Percentiles rank a stretch among this genome's conserved stretches.
Evolutionary conservation across 2,888 invertebrate genomes (phyloP).

Genomic region (Ceramica pisi): DNA sequence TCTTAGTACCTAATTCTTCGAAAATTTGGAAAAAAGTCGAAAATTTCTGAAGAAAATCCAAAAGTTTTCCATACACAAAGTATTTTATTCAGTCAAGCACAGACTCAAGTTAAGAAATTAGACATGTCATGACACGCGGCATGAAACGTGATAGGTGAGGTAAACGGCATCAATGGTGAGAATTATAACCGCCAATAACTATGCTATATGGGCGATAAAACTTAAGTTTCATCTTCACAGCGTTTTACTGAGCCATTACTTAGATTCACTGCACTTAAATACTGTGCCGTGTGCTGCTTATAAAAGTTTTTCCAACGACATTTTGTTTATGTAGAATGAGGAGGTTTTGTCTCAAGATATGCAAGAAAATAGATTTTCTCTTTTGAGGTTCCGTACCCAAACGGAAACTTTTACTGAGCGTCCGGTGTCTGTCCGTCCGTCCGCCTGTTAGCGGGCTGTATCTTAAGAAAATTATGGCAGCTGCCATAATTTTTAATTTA

Average conservation of each 20-base stretch:
- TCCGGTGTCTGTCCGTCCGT: too few relatives aligned
- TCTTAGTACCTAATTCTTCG: background rate
- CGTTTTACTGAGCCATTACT: conserved; percentile 3
- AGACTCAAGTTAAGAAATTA: background rate
- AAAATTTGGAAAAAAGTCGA: background rate
- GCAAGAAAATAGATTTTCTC: too few relatives aligned
- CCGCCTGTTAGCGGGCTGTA: too few relatives aligned
- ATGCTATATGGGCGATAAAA: conserved; percentile 32
- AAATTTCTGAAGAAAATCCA: background rate
- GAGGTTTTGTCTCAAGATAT: background rate
- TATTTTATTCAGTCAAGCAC: background rate
- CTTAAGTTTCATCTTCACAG: background rate
- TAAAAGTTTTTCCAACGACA: background rate
- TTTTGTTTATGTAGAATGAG: background rate
- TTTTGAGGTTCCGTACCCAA: too few relatives aligned
- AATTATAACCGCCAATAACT: conserved; percentile 30
- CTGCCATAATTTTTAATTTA: too few relatives aligned
- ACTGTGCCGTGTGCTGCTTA: conserved; percentile 3
- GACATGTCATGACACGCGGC: background rate
- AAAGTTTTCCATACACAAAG: background rate
- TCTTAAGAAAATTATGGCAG: too few relatives aligned
- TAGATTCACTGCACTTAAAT: background rate
- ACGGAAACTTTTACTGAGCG: too few relatives aligned
- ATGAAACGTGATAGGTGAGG: conserved; percentile 21
- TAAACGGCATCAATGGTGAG: conserved; percentile 16